Percentiles rank a stretch among this genome's conserved stretches.
These are phyloP conservation scores for Cyprinodon variegatus DNA, from an alignment of 2,113 vertebrate species.

Conservation along the genomic window DNA sequence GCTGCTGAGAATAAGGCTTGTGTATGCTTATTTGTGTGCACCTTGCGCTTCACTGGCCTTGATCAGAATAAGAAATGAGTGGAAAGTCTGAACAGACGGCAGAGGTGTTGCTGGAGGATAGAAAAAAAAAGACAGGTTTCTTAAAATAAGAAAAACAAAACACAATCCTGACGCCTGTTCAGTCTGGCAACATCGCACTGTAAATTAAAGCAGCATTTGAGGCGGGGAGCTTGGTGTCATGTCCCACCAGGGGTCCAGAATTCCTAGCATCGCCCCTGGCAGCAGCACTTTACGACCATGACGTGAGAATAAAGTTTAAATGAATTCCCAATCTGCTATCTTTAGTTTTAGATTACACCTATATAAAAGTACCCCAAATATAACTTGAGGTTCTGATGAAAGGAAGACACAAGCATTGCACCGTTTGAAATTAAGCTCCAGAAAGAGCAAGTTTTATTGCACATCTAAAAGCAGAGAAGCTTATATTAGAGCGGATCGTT, in stretches of 20 bases:
- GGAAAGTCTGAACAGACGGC: constrained; percentile 27
- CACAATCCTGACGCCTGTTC: constrained; percentile 6
- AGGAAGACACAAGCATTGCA: constrained; percentile 3
- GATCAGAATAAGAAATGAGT: constrained; percentile 31
- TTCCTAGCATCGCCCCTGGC: constrained; percentile 58
- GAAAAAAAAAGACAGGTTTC: constrained; percentile 2
- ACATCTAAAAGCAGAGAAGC: constrained; percentile 9
- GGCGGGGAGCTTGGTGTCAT: constrained; percentile 46
- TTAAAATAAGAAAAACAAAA: constrained; percentile 3
- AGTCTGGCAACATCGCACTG: constrained; percentile 42
- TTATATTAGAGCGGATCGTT: constrained; percentile 6
- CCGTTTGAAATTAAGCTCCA: constrained; percentile 1
- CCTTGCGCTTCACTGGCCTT: constrained; percentile 31
- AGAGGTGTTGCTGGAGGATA: constrained; percentile 11
- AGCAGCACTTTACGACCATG: constrained; percentile 39
- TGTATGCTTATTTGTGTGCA: constrained; percentile 28
- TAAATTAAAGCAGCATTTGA: constrained; percentile 60
- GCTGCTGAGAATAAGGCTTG: constrained; percentile 13
- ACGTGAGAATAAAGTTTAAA: constrained; percentile 29
- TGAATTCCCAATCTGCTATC: constrained; percentile 3
- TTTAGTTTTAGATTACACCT: constrained; percentile 19
- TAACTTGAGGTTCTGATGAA: constrained; percentile 6
- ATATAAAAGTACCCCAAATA: constrained; percentile 26
- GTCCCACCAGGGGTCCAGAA: constrained; percentile 55
- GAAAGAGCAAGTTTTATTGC: constrained; percentile 24